Percentiles rank a stretch among this genome's conserved stretches.
Conservation (phyloP, 2,888 invertebrate species). For the Andricus quercusramuli region DNA sequence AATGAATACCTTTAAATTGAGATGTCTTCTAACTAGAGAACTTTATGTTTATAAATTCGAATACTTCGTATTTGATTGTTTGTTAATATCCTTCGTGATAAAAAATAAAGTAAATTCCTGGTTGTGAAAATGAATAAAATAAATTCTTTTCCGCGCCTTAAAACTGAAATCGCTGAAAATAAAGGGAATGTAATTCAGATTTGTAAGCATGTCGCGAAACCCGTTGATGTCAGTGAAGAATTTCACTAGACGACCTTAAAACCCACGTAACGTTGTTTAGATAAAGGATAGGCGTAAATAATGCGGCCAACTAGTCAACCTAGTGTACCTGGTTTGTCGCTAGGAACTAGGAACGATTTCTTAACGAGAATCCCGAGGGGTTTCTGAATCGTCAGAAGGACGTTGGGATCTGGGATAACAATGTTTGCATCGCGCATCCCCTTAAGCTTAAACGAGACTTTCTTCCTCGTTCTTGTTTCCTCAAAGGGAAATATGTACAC, state of each 20-base stretch:
- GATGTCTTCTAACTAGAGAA: too few relatives aligned
- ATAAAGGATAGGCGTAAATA: constrained; percentile 39
- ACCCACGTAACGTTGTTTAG: constrained; percentile 17
- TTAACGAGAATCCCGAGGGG: constrained; percentile 25
- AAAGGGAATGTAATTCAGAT: constrained; percentile 14
- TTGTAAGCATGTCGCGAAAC: neutral
- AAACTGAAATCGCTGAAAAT: neutral
- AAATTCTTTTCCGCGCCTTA: neutral
- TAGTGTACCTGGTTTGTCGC: constrained; percentile 9
- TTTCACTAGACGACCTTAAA: constrained; percentile 28
- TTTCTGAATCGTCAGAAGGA: constrained; percentile 24
- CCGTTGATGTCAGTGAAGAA: constrained; percentile 25
- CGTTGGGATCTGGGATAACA: constrained; percentile 54
- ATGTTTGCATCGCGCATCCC: constrained; percentile 54
- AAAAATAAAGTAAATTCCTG: too few relatives aligned
- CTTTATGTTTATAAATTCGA: too few relatives aligned
- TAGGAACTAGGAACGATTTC: constrained; percentile 35
- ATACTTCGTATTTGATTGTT: too few relatives aligned
- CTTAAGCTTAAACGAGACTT: constrained; percentile 37
- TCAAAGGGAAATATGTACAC: constrained; percentile 14
- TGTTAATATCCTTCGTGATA: too few relatives aligned
- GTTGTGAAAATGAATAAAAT: neutral
- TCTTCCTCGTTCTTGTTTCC: constrained; percentile 34
- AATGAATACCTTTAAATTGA: too few relatives aligned
- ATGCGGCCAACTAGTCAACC: constrained; percentile 20